Base-by-base conservation (phyloP, 2,113 vertebrate genomes). In the Microtus ochrogaster region DNA sequence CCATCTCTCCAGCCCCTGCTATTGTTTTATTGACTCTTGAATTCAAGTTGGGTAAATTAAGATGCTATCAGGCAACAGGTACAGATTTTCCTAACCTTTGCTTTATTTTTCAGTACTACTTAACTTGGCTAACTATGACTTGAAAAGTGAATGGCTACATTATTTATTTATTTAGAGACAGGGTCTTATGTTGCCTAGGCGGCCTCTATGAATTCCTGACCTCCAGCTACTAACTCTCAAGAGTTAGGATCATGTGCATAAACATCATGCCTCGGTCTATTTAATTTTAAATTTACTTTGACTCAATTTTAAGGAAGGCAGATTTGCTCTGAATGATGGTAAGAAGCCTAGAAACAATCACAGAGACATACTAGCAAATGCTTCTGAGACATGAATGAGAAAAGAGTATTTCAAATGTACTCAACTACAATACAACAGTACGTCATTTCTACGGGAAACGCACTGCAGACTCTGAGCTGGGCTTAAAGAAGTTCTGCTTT, bases 21-120 rank as follows among this genome's bases (percentile, higher is more conserved):
- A 68, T 4, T 94, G 26, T 55, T 66, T n/a, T 94, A 94, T 55
- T 55, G 55, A 16, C 14, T 83, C 76, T 87, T 82, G 86, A 66
- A 58, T 11, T 91, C 93, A 95, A 44, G 28, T 79, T 61, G 87
- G n/a, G 16, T 88, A 97, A 90, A 85, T 87, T 79, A 97, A 94
- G 96, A 83, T 36, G 65, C 36, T 39, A 66, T 83, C 49, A 86
- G n/a, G 44, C 44, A 94, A 87, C 0, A 74, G 68, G 3, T 92
- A 89, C 4, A 74, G 39, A 63, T 58, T 92, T 86, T 87, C 28
- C 87, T 41, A 89, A n/a, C 11, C 7, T 79, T 93, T 76, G 26
- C 61, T 72, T 76, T 90, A 89, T 52, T 89, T 93, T 89, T 61
- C 65, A 93, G 82, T 41, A 94, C 16, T 73, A 73, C 52, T 94